Percentiles rank a stretch among this genome's conserved stretches.
Evolutionary conservation across 2,797 vertebrate genomes (phyloP).

Genomic region (Heliangelus exortis): DNA sequence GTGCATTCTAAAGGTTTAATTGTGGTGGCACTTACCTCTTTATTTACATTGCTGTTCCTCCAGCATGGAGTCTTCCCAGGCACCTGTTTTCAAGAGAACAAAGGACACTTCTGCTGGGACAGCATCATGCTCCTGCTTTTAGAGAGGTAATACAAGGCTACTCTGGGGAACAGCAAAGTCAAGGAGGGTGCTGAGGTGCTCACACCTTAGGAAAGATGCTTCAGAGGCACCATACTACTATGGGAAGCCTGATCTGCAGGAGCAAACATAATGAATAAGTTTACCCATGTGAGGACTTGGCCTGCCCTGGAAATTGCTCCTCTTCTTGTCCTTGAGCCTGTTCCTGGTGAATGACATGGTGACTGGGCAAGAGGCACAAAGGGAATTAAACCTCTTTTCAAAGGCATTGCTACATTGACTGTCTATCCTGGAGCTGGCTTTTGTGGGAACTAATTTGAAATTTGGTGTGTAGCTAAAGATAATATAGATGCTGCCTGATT

Average conservation of each 20-base stretch:
- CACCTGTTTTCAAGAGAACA: background rate
- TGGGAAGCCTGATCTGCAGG: background rate
- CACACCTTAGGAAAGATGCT: background rate
- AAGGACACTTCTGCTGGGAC: background rate
- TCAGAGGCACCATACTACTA: background rate
- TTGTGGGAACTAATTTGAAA: background rate
- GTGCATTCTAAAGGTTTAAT: constrained; percentile 42
- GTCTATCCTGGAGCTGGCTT: background rate
- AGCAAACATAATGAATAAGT: background rate
- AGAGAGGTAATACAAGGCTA: background rate
- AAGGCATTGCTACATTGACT: background rate
- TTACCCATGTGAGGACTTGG: background rate
- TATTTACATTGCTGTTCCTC: background rate
- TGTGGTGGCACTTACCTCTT: background rate
- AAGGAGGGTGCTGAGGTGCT: background rate
- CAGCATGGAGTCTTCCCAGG: accelerated
- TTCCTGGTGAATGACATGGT: background rate
- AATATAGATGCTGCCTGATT: background rate
- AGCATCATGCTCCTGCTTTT: background rate
- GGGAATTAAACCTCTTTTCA: background rate
- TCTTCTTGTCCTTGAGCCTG: background rate
- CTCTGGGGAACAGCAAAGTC: background rate
- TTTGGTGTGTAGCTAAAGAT: background rate
- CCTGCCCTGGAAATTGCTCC: background rate
- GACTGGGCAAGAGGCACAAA: background rate